Evolutionary conservation across 2,113 vertebrate species (phyloP), one percentile per base, ranked within the genome.

Genomic region (Phodopus roborovskii): DNA sequence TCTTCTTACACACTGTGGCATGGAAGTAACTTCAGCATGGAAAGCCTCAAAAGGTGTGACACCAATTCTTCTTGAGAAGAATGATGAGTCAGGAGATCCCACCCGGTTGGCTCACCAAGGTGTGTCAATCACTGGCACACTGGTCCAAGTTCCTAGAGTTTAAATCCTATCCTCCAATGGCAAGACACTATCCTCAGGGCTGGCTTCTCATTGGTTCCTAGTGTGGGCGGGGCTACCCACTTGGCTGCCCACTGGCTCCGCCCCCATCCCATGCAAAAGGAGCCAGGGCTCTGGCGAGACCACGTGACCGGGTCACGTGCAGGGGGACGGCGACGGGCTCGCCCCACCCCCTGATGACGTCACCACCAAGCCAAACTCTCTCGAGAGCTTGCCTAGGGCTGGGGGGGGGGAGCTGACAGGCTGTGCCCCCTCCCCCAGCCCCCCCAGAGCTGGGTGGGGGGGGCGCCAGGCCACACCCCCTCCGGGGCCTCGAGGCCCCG

Each of bases 81-180:
- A 93, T 77, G n/a, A 79, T 74, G 9, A 85, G 81, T 90, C 84
- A 86, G 82, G 62, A 87, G 91, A 95, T 91, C 95, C 97, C 33
- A 70, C 53, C 75, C 82, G 19, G 28, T 62, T 53, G 77, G 53
- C 56, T 39, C 79, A 92, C 58, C 45, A 77, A 95, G 42, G 71
- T 39, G 79, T 77, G 96, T 50, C 91, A 68, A 90, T 95, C 36
- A 68, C 5, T 56, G 30, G 6, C 58, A 96, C 64, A 64, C 82
- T 95, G 79, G 88, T 77, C 81, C 73, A 84, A 94, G 91, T 92
- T 77, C 50, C 92, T 64, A 3, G 33, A 79, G 81, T 28, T 48
- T 19, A 56, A 70, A 17, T 62, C 36, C n/a, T 78, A 4, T 8
- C 39, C 0, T 22, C 98, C 98, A 98, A 97, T 98, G 87, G 87